phyloP scores from a whole-genome alignment of 2,113 vertebrate species.

The Pogona vitticeps region DNA sequence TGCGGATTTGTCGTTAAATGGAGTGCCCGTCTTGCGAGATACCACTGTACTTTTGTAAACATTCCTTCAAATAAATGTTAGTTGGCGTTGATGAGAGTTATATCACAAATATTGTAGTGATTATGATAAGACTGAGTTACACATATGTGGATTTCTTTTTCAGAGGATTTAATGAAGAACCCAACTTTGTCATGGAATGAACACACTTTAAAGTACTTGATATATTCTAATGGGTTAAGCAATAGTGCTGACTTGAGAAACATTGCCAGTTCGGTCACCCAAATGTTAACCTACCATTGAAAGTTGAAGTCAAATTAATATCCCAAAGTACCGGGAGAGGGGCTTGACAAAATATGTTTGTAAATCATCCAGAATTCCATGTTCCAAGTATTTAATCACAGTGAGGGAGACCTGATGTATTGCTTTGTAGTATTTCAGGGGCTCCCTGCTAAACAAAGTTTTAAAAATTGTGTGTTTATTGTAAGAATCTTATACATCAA shows the following conservation, averaged over 20 bases:
- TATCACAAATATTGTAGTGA: conserved; percentile 3
- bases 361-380: neutral
- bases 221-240: neutral
- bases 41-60: conserved; percentile 41
- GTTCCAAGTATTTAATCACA: neutral
- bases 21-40: no score
- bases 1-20: no score
- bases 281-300: neutral
- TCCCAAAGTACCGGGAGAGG: neutral
- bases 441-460: neutral
- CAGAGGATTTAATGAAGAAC: neutral
- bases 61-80: conserved; percentile 29
- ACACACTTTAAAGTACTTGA: neutral
- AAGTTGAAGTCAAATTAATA: neutral
- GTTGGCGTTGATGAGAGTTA: neutral
- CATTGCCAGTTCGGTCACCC: neutral
- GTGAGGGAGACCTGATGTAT: neutral
- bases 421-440: no score
- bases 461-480: neutral
- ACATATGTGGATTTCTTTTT: neutral
- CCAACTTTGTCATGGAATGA: neutral
- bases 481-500: neutral
- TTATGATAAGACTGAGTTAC: conserved; percentile 1
- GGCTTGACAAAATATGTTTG: neutral
- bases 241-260: neutral